Base-by-base conservation (phyloP, 2,113 vertebrate species). In the Pungitius pungitius region DNA sequence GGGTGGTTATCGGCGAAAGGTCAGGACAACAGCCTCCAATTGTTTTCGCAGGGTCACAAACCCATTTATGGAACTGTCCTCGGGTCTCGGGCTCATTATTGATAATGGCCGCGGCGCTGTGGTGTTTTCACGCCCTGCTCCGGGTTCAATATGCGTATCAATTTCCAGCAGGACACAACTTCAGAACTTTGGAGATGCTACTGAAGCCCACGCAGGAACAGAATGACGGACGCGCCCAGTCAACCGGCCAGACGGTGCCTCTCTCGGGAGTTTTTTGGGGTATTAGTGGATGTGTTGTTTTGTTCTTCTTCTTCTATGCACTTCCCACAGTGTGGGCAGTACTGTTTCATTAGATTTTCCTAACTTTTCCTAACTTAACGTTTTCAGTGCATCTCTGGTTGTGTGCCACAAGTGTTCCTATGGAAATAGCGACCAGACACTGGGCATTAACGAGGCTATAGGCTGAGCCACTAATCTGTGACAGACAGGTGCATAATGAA, bases 11-110 rank as follows among this genome's bases (percentile, higher is more conserved):
- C 55, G 56, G 64, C 52, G 62, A 89, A 86, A 90, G 88, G 87
- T 90, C 79, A 73, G 2, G 22, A 59, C 78, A 70, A 75, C 55
- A 72, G 61, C 45, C 45, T 85, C 69, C 78, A 78, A 86, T 78
- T 86, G 79, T 89, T 83, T 81, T 77, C 24, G 2, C 61, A 66
- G 74, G 84, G 83, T 88, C 85, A 85, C 67, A 67, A 49, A 45
- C 40, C 69, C 68, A 83, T 85, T 86, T 87, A 78, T 85, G 33
- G 10, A 64, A 69, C 45, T 14, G n/a, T 69, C 60, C 84, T 78
- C 5, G 40, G 9, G n/a, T 17, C 72, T 72, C 61, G 24, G 9
- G 47, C 80, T 86, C 78, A 75, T 89, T 89, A 87, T 83, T 70
- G 82, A 79, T 84, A 86, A 87, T 77, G 55, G 62, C 70, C 81